phyloP scores from a whole-genome alignment of 2,113 vertebrate species.

The Nibea coibor region DNA sequence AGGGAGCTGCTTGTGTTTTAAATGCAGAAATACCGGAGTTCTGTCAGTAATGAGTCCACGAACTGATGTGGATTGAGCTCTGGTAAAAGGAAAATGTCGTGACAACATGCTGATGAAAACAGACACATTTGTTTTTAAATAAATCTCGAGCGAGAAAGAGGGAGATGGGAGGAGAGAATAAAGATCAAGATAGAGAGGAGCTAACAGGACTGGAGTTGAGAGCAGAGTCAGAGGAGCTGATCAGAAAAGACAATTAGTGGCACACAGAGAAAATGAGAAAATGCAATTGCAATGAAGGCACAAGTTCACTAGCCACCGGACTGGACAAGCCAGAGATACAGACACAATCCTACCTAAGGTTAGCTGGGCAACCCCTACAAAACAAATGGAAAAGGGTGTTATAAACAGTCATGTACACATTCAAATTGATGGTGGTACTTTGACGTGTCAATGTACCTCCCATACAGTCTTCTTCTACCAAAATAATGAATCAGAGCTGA shows the following conservation, averaged over 20 bases:
- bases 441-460: constrained; percentile 28
- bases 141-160: constrained; percentile 43
- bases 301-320: constrained; percentile 73
- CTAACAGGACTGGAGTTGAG: constrained; percentile 58
- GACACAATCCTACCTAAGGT: constrained; percentile 86
- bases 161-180: constrained; percentile 25
- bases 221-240: constrained; percentile 72
- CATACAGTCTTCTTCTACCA: constrained; percentile 36
- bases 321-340: constrained; percentile 77
- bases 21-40: constrained; percentile 24
- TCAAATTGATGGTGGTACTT: constrained; percentile 15
- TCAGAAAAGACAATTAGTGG: constrained; percentile 71
- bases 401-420: constrained; percentile 26
- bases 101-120: constrained; percentile 74
- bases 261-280: constrained; percentile 71
- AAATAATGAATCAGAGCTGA: constrained; percentile 44
- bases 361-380: constrained; percentile 85
- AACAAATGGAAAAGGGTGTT: constrained; percentile 76
- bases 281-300: constrained; percentile 78
- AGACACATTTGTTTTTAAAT: constrained; percentile 63
- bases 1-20: constrained; percentile 15
- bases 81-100: constrained; percentile 58
- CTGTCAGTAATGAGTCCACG: constrained; percentile 54
- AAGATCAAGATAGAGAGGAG: constrained; percentile 46
- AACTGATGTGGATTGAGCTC: constrained; percentile 60